Base-by-base conservation (phyloP, 37 sponge, comb jelly and placozoan species). In the Geodia barretti region DNA sequence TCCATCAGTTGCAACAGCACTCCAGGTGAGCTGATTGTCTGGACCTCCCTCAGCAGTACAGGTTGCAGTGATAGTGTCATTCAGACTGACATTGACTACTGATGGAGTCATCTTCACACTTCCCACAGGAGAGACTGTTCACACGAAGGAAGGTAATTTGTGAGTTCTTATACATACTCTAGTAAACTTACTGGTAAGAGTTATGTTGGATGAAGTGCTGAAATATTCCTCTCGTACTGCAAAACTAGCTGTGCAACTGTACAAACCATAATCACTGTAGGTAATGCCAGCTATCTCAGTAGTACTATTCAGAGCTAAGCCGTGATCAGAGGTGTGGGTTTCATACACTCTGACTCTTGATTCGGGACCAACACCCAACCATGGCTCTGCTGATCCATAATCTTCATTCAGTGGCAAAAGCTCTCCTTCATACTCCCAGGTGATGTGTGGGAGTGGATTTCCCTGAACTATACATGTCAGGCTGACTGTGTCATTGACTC, bases 41-140 rank as follows among this genome's bases (percentile, higher is more conserved):
- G 90, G 87, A 17, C 87, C 88, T 39, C 93, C 93, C 30, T 24
- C 30, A 68, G 83, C 76, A 0, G 71, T 17, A 39, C 93, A 93
- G 8, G 31, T 85, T 9, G 89, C 70, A n/a, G 23, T 73, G 26
- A 62, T 74, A 74, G 1, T 36, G 0, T 5, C 38, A 31, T 68
- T 82, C 8, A 36, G 11, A 26, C 42, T 60, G 2, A 30, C 54
- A 38, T 26, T 40, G 3, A 39, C 23, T 28, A 29, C 39, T 58
- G 20, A 23, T 39, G 90, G 75, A 34, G 76, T 76, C 21, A 75
- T 62, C 0, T 28, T 36, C 19, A 88, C 79, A 69, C 72, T 43
- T 39, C 66, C 61, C n/a, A 42, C 35, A 31, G 89, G 79, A 32
- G 83, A 83, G 1, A 88, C 83, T 72, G 61, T 21, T 34, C 25